These are phyloP conservation scores for Zaprionus davidi DNA, from an alignment of 1,140 invertebrate species.

Conservation along the genomic window DNA sequence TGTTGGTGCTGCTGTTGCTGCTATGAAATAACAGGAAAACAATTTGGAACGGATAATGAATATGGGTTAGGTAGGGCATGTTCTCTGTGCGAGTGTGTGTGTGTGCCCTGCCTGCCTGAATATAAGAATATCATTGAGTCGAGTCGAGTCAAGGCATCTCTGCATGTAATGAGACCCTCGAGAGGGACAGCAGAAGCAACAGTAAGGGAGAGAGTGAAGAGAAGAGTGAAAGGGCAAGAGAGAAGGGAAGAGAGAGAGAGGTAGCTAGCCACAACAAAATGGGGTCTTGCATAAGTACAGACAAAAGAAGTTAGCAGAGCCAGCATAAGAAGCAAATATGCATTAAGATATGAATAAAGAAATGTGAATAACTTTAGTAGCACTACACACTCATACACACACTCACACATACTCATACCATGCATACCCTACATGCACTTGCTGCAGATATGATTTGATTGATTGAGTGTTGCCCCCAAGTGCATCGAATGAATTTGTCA, in stretches of 20 bases:
- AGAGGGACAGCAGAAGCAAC: slow-evolving; percentile 6
- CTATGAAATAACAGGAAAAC: slow-evolving; percentile 75
- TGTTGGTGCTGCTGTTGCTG: slow-evolving; percentile 47
- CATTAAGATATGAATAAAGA: slow-evolving; percentile 39
- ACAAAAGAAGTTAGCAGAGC: slow-evolving; percentile 32
- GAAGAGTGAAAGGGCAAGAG: neutral
- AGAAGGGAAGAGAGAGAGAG: neutral
- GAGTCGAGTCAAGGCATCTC: slow-evolving; percentile 7
- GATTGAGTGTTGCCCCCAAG: slow-evolving; percentile 12
- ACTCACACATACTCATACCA: neutral
- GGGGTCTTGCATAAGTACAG: slow-evolving; percentile 46
- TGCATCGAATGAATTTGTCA: slow-evolving; percentile 19
- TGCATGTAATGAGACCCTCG: slow-evolving; percentile 51
- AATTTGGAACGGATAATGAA: slow-evolving; percentile 81
- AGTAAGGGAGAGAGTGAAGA: neutral
- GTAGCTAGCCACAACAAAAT: slow-evolving; percentile 40
- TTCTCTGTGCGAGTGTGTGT: neutral
- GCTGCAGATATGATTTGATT: slow-evolving; percentile 27
- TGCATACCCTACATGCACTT: neutral
- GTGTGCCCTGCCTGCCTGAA: slow-evolving; percentile 20
- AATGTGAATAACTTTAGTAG: slow-evolving; percentile 30
- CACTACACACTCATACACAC: neutral
- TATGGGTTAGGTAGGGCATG: slow-evolving; percentile 71
- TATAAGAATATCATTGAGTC: slow-evolving; percentile 48
- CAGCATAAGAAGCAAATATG: slow-evolving; percentile 16